Percentiles rank a stretch among this genome's conserved stretches.
Evolutionary conservation across 2,113 vertebrate genomes (phyloP).

Genomic region (Mola mola): DNA sequence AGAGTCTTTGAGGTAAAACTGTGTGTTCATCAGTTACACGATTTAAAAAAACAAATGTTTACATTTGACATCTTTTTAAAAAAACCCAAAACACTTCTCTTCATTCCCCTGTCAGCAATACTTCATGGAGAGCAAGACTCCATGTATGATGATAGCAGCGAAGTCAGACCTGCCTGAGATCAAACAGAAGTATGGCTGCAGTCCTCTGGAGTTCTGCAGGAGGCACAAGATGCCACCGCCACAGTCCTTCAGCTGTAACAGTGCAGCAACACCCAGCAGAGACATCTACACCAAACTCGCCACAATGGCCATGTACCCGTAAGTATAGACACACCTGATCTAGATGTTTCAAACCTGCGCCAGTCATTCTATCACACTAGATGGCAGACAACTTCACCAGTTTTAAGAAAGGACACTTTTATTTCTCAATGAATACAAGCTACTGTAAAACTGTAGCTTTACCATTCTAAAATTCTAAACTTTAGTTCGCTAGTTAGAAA

Average conservation of each 20-base stretch:
- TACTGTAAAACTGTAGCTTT: too few species aligned
- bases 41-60: neutral
- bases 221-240: constrained; percentile 97
- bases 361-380: too few species aligned
- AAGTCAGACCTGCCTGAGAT: constrained; percentile 95
- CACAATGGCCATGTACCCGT: constrained; percentile 98
- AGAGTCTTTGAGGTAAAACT: constrained; percentile 91
- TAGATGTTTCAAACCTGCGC: too few species aligned
- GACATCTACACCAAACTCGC: constrained; percentile 96
- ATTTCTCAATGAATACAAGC: too few species aligned
- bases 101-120: constrained; percentile 84
- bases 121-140: constrained; percentile 94
- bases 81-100: rapidly evolving
- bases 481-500: too few species aligned
- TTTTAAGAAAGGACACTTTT: too few species aligned
- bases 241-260: constrained; percentile 93
- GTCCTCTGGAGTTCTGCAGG: constrained; percentile 93
- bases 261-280: constrained; percentile 85
- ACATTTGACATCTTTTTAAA: neutral
- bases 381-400: too few species aligned
- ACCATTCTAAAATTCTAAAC: too few species aligned
- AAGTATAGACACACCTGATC: constrained; percentile 83
- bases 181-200: constrained; percentile 89
- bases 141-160: constrained; percentile 92
- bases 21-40: neutral